Conservation (phyloP, 2,797 vertebrate species). For the Siniperca undulata region DNA sequence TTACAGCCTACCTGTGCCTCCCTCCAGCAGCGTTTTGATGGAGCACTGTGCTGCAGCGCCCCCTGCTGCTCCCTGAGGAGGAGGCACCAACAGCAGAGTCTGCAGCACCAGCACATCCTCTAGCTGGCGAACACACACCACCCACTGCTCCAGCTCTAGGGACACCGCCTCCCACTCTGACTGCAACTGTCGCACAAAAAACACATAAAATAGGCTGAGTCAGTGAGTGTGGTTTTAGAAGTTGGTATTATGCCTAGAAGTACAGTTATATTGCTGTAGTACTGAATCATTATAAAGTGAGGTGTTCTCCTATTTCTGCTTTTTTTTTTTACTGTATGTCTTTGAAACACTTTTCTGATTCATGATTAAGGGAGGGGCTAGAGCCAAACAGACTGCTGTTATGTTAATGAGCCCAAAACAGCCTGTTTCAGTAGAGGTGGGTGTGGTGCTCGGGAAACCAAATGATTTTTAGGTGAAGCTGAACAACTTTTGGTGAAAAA, state of each 20-base stretch:
- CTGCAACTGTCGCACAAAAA: conserved; percentile 77
- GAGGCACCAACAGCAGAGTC: conserved; percentile 89
- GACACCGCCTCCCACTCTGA: conserved; percentile 95
- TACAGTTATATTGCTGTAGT: background rate
- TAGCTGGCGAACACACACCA: conserved; percentile 92
- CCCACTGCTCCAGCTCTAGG: conserved; percentile 96
- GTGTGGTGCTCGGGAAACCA: too few species aligned
- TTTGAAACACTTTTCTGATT: background rate
- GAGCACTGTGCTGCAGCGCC: conserved; percentile 87
- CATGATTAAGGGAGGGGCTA: background rate
- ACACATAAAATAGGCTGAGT: background rate
- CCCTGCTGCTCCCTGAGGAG: conserved; percentile 78
- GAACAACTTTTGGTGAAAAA: too few species aligned
- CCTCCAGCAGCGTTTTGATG: conserved; percentile 91
- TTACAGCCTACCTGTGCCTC: conserved; percentile 90
- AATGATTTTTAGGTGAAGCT: too few species aligned
- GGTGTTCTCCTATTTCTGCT: background rate
- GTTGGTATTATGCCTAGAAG: background rate
- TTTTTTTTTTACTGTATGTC: too few species aligned
- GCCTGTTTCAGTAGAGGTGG: background rate
- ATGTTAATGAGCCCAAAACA: background rate
- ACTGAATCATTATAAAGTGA: background rate
- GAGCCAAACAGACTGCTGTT: background rate
- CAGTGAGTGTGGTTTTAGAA: background rate
- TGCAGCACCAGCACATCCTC: conserved; percentile 96